A percentile compares a stretch with the other conserved stretches of the same genome.
Evolutionary conservation across 2,888 invertebrate species (phyloP).

Genomic region (Hirtodrosophila trivittata): DNA sequence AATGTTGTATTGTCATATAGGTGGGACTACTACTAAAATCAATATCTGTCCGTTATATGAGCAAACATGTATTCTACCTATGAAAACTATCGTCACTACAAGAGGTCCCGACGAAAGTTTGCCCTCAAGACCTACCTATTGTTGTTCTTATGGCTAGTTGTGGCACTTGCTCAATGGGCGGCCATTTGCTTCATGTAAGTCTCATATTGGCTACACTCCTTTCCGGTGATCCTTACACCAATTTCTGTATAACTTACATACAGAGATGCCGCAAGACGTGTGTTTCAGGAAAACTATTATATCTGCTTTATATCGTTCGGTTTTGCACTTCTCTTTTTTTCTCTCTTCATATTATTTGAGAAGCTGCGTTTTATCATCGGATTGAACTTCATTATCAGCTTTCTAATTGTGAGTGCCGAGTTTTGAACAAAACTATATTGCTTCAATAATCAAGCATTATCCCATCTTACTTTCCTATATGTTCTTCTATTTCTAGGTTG

Average conservation of each 20-base stretch:
- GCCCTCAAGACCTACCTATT: slow-evolving; percentile 35
- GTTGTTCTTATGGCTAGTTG: slow-evolving; percentile 31
- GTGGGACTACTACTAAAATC: not conserved
- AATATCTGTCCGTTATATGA: slow-evolving; percentile 9
- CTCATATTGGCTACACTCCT: not conserved
- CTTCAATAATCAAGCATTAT: not conserved
- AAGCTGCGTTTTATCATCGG: slow-evolving; percentile 29
- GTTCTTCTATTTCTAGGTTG: slow-evolving; percentile 28
- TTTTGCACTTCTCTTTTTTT: slow-evolving; percentile 24
- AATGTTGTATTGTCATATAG: not conserved
- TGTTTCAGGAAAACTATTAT: slow-evolving; percentile 15
- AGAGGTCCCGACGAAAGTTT: slow-evolving; percentile 36
- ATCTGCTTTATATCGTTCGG: slow-evolving; percentile 37
- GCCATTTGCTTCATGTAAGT: slow-evolving; percentile 39
- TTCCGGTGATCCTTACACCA: too few relatives aligned
- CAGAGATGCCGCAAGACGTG: slow-evolving; percentile 4
- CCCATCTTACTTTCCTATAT: not conserved
- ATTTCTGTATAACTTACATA: not conserved
- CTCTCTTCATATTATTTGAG: slow-evolving; percentile 48
- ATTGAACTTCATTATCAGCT: slow-evolving; percentile 16
- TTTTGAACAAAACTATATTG: not conserved
- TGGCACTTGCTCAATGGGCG: slow-evolving; percentile 50
- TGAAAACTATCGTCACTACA: slow-evolving; percentile 20
- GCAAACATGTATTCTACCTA: slow-evolving; percentile 30
- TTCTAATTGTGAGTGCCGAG: slow-evolving; percentile 51